Evolutionary conservation across 2,888 invertebrate genomes (phyloP), one percentile per base, ranked within the genome.

Genomic region (Herminia tarsipennalis): DNA sequence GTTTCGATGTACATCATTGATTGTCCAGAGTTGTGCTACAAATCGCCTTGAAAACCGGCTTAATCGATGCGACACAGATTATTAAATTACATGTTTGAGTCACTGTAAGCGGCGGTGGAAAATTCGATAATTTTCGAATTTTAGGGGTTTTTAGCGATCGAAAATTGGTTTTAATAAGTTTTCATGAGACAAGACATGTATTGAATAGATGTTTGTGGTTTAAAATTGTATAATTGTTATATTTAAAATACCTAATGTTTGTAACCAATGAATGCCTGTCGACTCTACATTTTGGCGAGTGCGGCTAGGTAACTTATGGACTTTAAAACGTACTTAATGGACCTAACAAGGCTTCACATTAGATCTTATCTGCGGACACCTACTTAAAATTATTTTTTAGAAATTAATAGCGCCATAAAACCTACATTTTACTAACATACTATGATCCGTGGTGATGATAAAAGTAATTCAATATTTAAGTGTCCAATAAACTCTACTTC

Each of bases 31-130:
- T 35, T 42, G 51, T 66, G 56, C 50, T 60, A 68, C 37, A 68
- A 75, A 73, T 72, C 62, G 65, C 70, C 58, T 73, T 66, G 66
- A 66, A 73, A 75, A 71, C 64, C 45, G 64, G 62, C 67, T 65
- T 63, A 73, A 78, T 76, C 73, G 77, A 73, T 72, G 78, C 70
- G 75, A 69, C 66, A 73, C 76, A 53, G 78, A 78, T 79, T 76
- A 76, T 79, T 76, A 77, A 78, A 82, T 73, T 73, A 72, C 67
- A 70, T 73, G 70, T 80, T 79, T 62, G 77, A 71, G 66, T 55
- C 55, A 70, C 65, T 88, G 88, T 88, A 86, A 72, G 75, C 76
- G 80, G 84, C 88, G 85, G 82, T 63, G 70, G 61, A 70, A 71
- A 76, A 66, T 58, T 62, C 29, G 43, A 39, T 45, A 54, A 50